These are phyloP conservation scores for Cathartes aura DNA, from an alignment of 2,113 vertebrate species.

Conservation along the genomic window DNA sequence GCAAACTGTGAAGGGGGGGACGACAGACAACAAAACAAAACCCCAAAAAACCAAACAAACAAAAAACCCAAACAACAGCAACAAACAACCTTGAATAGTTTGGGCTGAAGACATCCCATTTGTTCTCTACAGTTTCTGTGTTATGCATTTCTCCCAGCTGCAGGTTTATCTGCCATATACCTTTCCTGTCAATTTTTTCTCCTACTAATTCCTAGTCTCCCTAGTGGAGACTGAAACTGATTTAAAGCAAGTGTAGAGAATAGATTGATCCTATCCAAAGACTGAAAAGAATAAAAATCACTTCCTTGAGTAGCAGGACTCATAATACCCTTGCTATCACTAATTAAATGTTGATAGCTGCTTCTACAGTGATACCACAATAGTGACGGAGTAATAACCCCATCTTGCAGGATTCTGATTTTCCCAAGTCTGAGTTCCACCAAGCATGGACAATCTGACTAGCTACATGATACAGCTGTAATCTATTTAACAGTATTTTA, in stretches of 20 bases:
- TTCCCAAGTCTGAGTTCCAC: neutral
- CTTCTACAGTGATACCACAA: neutral
- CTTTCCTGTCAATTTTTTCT: neutral
- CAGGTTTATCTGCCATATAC: neutral
- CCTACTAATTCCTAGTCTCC: neutral
- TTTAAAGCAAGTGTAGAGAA: neutral
- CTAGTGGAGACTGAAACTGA: neutral
- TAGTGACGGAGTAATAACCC: neutral
- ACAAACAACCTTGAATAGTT: neutral
- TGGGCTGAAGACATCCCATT: neutral
- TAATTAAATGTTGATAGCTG: neutral
- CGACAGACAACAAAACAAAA: no score
- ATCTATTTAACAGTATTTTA: neutral
- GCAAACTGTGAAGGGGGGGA: neutral
- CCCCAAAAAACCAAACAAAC: neutral
- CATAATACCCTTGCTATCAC: neutral
- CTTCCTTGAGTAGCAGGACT: neutral
- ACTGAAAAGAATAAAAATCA: neutral
- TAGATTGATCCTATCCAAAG: neutral
- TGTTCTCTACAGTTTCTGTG: neutral
- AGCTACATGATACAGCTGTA: neutral
- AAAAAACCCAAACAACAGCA: no score
- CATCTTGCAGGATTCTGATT: neutral
- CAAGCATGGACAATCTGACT: neutral
- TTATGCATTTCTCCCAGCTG: neutral